Evolutionary conservation across 2,113 vertebrate species (phyloP).

Genomic region (Columba livia): DNA sequence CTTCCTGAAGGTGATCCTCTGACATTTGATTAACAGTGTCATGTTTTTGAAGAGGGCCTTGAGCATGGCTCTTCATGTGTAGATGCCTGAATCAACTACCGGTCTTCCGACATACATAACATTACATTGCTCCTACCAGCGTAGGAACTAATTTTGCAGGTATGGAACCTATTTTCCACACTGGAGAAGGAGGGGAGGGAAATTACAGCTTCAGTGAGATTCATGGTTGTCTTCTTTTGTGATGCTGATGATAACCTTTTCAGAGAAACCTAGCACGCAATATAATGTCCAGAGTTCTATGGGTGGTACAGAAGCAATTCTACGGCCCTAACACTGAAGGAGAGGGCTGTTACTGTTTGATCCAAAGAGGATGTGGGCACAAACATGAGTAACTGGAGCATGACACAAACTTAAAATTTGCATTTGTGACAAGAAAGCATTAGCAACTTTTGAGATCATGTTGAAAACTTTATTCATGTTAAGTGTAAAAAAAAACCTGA

Average conservation of each 20-base stretch:
- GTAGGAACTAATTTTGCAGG: background rate
- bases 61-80: background rate
- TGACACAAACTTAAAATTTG: background rate
- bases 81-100: background rate
- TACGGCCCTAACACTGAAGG: rapidly evolving
- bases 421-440: background rate
- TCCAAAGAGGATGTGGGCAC: background rate
- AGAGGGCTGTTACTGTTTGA: background rate
- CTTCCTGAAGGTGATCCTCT: background rate
- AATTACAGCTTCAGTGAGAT: background rate
- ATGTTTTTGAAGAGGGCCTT: background rate
- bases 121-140: background rate
- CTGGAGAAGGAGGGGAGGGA: background rate
- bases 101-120: background rate
- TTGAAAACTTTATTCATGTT: background rate
- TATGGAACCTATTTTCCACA: background rate
- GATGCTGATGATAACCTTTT: background rate
- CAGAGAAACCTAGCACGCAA: background rate
- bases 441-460: background rate
- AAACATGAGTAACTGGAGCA: background rate
- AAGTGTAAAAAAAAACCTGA: background rate
- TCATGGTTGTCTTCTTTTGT: background rate
- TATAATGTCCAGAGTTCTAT: background rate
- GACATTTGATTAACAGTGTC: background rate
- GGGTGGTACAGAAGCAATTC: background rate